Percentiles rank a stretch among this genome's conserved stretches.
phyloP scores from a whole-genome alignment of 2,113 vertebrate genomes.

The Urocynchramus pylzowi region DNA sequence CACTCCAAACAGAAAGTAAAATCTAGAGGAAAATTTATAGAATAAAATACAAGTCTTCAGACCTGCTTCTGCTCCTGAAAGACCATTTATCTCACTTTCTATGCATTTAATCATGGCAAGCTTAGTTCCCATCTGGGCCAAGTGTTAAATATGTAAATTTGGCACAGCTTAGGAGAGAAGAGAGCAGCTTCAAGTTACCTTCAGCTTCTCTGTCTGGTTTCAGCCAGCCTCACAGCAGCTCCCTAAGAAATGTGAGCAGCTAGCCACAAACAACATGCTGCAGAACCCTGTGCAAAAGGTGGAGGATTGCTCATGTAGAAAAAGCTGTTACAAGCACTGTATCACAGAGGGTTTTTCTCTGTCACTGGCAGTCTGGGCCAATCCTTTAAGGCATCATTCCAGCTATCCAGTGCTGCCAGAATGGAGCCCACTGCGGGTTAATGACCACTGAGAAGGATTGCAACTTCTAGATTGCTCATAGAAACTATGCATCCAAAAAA shows the following conservation, averaged over 20 bases:
- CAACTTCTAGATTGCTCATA: background rate
- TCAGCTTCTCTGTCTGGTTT: background rate
- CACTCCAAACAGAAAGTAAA: background rate
- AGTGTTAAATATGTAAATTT: background rate
- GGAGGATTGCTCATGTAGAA: background rate
- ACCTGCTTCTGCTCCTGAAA: background rate
- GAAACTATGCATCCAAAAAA: constrained; percentile 20
- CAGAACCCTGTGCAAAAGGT: background rate
- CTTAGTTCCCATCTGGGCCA: background rate
- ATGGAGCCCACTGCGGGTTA: background rate
- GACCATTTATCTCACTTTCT: background rate
- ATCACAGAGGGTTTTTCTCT: background rate
- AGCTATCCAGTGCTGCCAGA: background rate
- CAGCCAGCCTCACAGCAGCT: background rate
- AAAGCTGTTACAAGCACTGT: background rate
- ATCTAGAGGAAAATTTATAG: background rate
- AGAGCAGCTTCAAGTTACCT: background rate
- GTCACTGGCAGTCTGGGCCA: background rate
- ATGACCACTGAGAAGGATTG: background rate
- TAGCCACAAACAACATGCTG: background rate
- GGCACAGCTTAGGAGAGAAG: background rate
- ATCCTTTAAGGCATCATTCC: background rate
- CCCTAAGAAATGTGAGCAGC: background rate
- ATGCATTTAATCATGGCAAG: background rate
- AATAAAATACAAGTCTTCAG: background rate